These are phyloP conservation scores for Myotis davidii DNA, from an alignment of 2,113 vertebrate species.

Conservation along the genomic window DNA sequence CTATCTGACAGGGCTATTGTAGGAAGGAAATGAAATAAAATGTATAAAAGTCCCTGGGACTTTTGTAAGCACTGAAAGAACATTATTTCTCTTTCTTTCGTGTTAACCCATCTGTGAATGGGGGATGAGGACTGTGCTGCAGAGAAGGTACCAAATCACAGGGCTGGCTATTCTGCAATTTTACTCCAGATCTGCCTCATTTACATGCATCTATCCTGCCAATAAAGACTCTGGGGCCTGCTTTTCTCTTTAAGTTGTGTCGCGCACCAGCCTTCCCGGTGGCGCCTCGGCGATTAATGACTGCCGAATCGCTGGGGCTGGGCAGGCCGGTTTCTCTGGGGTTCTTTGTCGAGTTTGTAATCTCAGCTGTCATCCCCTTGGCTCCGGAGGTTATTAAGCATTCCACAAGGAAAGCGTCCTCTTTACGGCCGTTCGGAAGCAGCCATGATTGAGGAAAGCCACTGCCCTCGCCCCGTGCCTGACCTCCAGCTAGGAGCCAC, in stretches of 20 bases:
- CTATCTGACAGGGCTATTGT: neutral
- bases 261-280: neutral
- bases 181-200: neutral
- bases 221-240: neutral
- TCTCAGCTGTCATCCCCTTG: conserved; percentile 61
- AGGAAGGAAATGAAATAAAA: conserved; percentile 37
- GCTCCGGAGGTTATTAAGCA: conserved; percentile 64
- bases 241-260: neutral
- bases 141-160: neutral
- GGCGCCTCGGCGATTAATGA: neutral
- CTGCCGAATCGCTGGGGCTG: neutral
- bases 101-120: neutral
- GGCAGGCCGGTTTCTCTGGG: conserved; percentile 42
- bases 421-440: conserved; percentile 62
- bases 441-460: conserved; percentile 56
- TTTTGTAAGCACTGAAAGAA: neutral
- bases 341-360: conserved; percentile 66
- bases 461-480: neutral
- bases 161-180: neutral
- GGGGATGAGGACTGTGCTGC: neutral
- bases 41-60: neutral
- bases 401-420: conserved; percentile 60
- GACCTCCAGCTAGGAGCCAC: conserved; percentile 30
- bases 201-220: neutral
- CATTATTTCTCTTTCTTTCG: neutral